These are phyloP conservation scores for Nomada hirtipes DNA, from an alignment of 2,888 invertebrate genomes.

Conservation along the genomic window DNA sequence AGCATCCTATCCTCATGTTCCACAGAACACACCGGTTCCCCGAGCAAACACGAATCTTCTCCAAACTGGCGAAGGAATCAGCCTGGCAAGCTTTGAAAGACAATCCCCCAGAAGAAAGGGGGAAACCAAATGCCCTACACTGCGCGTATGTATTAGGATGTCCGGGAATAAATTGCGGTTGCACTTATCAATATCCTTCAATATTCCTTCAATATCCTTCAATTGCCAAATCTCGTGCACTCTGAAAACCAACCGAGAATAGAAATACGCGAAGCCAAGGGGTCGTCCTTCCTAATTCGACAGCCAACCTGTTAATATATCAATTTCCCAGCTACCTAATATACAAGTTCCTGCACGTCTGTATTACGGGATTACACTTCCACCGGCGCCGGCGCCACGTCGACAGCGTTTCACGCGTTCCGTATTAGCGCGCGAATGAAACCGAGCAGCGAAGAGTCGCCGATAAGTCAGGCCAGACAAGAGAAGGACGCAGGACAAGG, in stretches of 20 bases:
- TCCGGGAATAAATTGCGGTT: too few species aligned
- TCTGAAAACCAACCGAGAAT: too few species aligned
- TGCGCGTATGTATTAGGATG: too few species aligned
- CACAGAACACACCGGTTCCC: background rate
- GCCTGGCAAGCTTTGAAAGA: background rate
- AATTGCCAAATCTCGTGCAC: too few species aligned
- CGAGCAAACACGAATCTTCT: conserved; percentile 4
- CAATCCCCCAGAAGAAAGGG: background rate
- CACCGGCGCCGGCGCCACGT: background rate
- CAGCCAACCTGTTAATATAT: too few species aligned
- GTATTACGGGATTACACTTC: conserved; percentile 1
- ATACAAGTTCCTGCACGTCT: background rate
- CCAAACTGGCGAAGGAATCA: background rate
- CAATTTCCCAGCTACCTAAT: too few species aligned
- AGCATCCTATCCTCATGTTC: background rate
- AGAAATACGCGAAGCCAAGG: too few species aligned
- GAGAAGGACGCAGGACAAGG: too few species aligned
- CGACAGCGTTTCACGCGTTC: background rate
- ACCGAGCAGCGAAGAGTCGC: background rate
- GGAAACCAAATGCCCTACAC: background rate
- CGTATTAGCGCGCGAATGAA: conserved; percentile 30
- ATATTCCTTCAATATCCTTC: too few species aligned
- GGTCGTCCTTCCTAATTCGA: too few species aligned
- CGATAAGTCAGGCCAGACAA: background rate
- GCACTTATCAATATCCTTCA: too few species aligned